Conservation (phyloP, 2,113 vertebrate genomes). For the Stigmatopora nigra region DNA sequence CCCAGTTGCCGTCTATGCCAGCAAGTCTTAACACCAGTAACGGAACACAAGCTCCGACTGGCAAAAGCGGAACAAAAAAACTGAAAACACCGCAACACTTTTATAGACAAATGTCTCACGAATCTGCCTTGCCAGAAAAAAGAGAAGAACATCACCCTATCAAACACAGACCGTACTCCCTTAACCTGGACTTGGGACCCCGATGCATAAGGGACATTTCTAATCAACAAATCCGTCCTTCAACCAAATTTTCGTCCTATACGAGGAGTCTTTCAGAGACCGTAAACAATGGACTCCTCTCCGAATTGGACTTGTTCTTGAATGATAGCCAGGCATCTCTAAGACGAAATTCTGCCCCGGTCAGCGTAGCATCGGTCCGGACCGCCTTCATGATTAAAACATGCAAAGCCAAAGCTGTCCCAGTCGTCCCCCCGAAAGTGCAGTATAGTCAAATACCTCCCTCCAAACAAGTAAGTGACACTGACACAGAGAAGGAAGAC, state of each 20-base stretch:
- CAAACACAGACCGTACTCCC: slow-evolving; percentile 67
- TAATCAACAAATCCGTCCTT: slow-evolving; percentile 56
- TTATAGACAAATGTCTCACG: slow-evolving; percentile 63
- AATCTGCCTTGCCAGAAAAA: slow-evolving; percentile 47
- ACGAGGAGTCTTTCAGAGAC: slow-evolving; percentile 38
- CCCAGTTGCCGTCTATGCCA: slow-evolving; percentile 30
- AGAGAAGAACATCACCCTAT: slow-evolving; percentile 46
- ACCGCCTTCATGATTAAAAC: slow-evolving; percentile 96
- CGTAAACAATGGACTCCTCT: slow-evolving; percentile 41
- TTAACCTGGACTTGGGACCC: slow-evolving; percentile 68
- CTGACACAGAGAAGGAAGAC: slow-evolving; percentile 57
- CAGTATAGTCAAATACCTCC: slow-evolving; percentile 93
- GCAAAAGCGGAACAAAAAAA: slow-evolving; percentile 45
- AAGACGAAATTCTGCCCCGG: slow-evolving; percentile 88
- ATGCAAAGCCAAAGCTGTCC: slow-evolving; percentile 89
- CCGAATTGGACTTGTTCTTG: slow-evolving; percentile 69
- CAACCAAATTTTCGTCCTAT: slow-evolving; percentile 37
- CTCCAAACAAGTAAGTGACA: slow-evolving; percentile 69
- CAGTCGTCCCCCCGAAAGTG: slow-evolving; percentile 87
- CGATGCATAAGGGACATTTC: slow-evolving; percentile 69
- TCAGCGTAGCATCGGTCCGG: slow-evolving; percentile 87
- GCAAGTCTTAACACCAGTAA: slow-evolving; percentile 19
- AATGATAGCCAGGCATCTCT: slow-evolving; percentile 63
- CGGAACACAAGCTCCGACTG: slow-evolving; percentile 33
- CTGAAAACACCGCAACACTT: slow-evolving; percentile 62